Conservation (phyloP, 2,797 vertebrate genomes). For the Enteromius argenteus region DNA sequence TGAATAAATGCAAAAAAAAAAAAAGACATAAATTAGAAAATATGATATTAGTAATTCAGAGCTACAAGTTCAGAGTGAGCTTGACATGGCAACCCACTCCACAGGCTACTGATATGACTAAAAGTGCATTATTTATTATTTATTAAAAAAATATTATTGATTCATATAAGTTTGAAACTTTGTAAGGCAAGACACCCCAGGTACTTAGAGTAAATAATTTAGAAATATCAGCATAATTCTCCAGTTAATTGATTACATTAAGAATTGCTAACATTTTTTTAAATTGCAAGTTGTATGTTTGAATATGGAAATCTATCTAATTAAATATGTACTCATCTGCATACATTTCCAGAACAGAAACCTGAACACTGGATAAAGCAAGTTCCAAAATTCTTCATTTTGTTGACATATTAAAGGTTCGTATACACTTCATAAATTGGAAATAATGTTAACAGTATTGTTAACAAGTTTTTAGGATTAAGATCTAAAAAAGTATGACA, state of each 20-base stretch:
- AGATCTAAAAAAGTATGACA: background rate
- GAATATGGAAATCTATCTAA: background rate
- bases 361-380: too few relatives aligned
- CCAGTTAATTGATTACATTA: background rate
- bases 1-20: slow-evolving; percentile 45
- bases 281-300: background rate
- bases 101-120: background rate
- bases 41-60: background rate
- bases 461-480: background rate
- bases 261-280: background rate
- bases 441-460: background rate
- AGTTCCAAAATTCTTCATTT: too few relatives aligned
- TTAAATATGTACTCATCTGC: too few relatives aligned
- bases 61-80: background rate
- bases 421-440: too few relatives aligned
- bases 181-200: background rate
- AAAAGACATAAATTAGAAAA: slow-evolving; percentile 23
- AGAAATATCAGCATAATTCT: background rate
- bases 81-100: background rate
- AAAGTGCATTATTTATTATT: slow-evolving; percentile 50
- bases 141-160: slow-evolving; percentile 43
- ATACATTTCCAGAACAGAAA: too few relatives aligned
- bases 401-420: too few relatives aligned
- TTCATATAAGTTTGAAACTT: background rate
- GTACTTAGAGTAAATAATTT: background rate